A percentile compares a stretch with the other conserved stretches of the same genome.
phyloP scores from a whole-genome alignment of 1,140 invertebrate genomes.

The Drosophila miranda region DNA sequence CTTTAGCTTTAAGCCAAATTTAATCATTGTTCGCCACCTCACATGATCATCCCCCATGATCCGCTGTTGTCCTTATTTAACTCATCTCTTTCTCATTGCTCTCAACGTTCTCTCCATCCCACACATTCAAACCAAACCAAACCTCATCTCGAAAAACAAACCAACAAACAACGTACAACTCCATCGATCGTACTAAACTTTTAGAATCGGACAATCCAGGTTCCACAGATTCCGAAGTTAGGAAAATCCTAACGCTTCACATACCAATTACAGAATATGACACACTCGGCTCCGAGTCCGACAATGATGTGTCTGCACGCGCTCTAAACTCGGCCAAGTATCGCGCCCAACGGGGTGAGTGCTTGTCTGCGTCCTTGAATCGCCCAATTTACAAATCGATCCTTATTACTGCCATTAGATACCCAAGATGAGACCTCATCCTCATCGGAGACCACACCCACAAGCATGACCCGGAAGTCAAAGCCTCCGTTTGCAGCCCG shows the following conservation, averaged over 20 bases:
- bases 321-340: conserved; percentile 85
- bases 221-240: conserved; percentile 93
- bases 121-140: conserved; percentile 26
- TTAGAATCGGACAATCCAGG: conserved; percentile 93
- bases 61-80: conserved; percentile 16
- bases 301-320: conserved; percentile 85
- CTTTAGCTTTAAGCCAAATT: conserved; percentile 69
- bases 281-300: conserved; percentile 89
- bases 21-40: conserved; percentile 41
- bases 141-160: conserved; percentile 48
- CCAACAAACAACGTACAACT: conserved; percentile 58
- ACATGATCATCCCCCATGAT: conserved; percentile 13
- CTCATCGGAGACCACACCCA: conserved; percentile 88
- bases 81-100: conserved; percentile 45
- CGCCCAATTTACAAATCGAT: background rate
- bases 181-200: conserved; percentile 83
- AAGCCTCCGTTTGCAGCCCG: conserved; percentile 86
- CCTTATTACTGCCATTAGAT: conserved; percentile 60
- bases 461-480: conserved; percentile 86
- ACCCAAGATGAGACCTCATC: conserved; percentile 88
- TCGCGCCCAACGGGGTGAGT: conserved; percentile 84
- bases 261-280: conserved; percentile 94
- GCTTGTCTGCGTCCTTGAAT: too few species aligned
- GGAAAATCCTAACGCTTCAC: conserved; percentile 93
- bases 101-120: conserved; percentile 54